Conservation (phyloP, 1,140 invertebrate species). For the Drosophila carrolli region DNA sequence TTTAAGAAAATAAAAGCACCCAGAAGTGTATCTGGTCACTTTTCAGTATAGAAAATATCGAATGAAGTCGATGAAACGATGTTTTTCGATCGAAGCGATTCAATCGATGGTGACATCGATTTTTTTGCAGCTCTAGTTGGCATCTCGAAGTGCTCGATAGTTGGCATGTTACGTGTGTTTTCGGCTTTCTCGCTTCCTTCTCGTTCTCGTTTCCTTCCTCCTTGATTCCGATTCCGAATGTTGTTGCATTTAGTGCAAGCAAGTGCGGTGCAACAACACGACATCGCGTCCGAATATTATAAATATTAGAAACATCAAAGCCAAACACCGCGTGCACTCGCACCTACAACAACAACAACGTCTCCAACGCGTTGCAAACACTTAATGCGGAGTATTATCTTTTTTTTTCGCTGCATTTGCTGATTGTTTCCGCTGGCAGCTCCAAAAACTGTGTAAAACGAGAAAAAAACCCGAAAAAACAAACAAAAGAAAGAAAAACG, state of each 20-base stretch:
- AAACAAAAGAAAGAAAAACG: slow-evolving; percentile 28
- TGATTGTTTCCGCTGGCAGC: slow-evolving; percentile 20
- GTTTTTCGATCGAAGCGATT: neutral
- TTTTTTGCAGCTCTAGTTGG: slow-evolving; percentile 5
- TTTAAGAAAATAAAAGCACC: too few species aligned
- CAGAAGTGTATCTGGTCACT: too few species aligned
- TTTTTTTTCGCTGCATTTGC: slow-evolving; percentile 35
- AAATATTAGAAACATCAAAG: neutral
- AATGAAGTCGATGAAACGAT: neutral
- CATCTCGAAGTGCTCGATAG: slow-evolving; percentile 9
- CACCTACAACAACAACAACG: slow-evolving; percentile 12
- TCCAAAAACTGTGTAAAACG: slow-evolving; percentile 3
- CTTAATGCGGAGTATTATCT: slow-evolving; percentile 26
- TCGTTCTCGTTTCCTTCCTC: slow-evolving; percentile 36
- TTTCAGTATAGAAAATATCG: too few species aligned
- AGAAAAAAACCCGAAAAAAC: slow-evolving; percentile 12
- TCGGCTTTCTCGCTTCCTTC: slow-evolving; percentile 47
- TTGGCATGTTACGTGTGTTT: slow-evolving; percentile 49
- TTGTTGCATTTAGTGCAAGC: slow-evolving; percentile 21
- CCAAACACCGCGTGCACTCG: slow-evolving; percentile 8
- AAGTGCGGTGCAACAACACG: slow-evolving; percentile 1
- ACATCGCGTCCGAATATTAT: too few species aligned
- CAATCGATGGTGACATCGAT: neutral
- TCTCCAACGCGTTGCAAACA: slow-evolving; percentile 4
- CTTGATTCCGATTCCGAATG: slow-evolving; percentile 19